These are phyloP conservation scores for Peromyscus polionotus DNA, from an alignment of 2,113 vertebrate species.

Conservation along the genomic window DNA sequence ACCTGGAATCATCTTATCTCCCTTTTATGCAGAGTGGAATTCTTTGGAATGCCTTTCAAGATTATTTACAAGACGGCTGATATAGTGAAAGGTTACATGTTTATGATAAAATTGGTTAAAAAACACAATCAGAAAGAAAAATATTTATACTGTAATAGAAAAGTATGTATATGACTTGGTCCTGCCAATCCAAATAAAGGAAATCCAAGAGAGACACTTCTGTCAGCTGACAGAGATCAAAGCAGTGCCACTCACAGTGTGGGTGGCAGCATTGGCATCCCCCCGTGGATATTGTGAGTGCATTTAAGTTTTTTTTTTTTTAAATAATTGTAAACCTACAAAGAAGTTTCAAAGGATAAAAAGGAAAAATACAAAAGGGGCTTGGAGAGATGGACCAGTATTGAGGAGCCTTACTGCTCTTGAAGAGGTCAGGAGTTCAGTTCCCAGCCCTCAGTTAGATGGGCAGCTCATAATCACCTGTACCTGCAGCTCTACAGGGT, in stretches of 20 bases:
- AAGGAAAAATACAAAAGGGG: neutral
- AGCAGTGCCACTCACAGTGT: neutral
- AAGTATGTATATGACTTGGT: constrained; percentile 40
- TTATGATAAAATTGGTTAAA: neutral
- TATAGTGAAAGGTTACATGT: neutral
- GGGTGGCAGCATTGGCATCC: neutral
- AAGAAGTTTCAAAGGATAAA: neutral
- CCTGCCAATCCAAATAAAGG: constrained; percentile 63
- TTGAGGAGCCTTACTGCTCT: too few species aligned
- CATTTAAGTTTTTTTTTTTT: neutral
- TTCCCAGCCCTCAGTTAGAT: neutral
- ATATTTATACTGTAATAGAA: constrained; percentile 36
- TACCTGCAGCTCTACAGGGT: neutral
- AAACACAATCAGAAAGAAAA: constrained; percentile 60
- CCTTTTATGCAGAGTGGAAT: constrained; percentile 21
- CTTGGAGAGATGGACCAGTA: neutral
- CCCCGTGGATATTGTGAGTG: neutral
- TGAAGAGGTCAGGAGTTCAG: neutral
- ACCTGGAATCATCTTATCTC: constrained; percentile 40
- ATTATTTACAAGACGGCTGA: constrained; percentile 17
- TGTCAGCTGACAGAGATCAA: constrained; percentile 62
- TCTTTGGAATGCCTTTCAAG: constrained; percentile 29
- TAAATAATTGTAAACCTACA: constrained; percentile 39
- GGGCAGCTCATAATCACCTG: neutral
- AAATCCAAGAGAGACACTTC: constrained; percentile 52